These are phyloP conservation scores for Anabacerthia variegaticeps DNA, from an alignment of 2,797 vertebrate genomes.

Conservation along the genomic window DNA sequence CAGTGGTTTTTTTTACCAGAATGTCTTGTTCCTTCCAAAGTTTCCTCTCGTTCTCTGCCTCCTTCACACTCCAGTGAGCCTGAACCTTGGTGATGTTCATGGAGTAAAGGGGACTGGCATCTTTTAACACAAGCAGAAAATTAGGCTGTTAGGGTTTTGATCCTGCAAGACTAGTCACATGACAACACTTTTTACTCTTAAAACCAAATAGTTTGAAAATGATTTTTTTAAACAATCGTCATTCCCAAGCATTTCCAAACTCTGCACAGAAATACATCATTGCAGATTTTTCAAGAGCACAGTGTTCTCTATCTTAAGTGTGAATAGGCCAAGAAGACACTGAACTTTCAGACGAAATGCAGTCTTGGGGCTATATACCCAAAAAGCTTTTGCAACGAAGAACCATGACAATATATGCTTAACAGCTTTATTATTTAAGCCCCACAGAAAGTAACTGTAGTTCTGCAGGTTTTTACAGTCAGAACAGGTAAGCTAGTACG, in stretches of 20 bases:
- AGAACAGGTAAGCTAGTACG: background rate
- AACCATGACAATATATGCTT: background rate
- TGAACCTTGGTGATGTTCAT: conserved; percentile 83
- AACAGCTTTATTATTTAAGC: background rate
- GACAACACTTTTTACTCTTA: background rate
- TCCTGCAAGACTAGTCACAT: background rate
- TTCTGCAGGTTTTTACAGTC: background rate
- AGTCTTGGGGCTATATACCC: background rate
- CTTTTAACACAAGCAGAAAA: conserved; percentile 73
- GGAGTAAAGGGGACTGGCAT: conserved; percentile 90
- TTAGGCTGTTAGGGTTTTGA: background rate
- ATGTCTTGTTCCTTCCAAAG: conserved; percentile 84
- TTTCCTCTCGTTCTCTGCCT: conserved; percentile 85
- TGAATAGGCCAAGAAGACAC: background rate
- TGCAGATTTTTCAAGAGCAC: background rate
- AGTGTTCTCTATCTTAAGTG: background rate
- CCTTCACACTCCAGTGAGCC: conserved; percentile 84
- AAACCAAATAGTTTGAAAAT: background rate
- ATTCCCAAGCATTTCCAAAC: background rate
- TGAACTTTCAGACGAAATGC: background rate
- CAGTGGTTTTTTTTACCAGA: conserved; percentile 53
- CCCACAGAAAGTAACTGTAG: background rate
- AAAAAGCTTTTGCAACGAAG: background rate
- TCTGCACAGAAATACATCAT: background rate
- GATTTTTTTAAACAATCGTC: background rate